Percentiles rank a stretch among this genome's conserved stretches.
Evolutionary conservation across 2,888 invertebrate species (phyloP).

Genomic region (Caenorhabditis uteleia): DNA sequence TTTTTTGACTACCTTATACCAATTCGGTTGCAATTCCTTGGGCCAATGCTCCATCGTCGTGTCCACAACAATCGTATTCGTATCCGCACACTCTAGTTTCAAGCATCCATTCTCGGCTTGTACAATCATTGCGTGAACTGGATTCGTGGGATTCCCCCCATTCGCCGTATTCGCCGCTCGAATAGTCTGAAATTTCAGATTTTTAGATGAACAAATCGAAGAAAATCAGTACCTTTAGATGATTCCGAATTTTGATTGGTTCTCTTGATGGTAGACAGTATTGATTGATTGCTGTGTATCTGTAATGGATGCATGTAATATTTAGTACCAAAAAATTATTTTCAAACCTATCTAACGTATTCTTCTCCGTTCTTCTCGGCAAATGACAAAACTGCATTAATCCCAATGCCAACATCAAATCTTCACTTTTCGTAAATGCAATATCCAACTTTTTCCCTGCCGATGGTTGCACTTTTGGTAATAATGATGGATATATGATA

Average conservation of each 20-base stretch:
- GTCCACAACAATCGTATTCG: neutral
- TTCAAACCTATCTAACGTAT: neutral
- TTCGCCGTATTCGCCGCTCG: constrained; percentile 1
- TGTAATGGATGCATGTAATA: neutral
- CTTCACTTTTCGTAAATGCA: constrained; percentile 12
- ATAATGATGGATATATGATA: constrained; percentile 19
- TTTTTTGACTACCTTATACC: constrained; percentile 9
- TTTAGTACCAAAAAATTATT: too few species aligned
- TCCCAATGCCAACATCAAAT: constrained; percentile 21
- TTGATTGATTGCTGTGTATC: constrained; percentile 19
- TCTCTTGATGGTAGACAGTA: constrained; percentile 21
- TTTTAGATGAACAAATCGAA: neutral
- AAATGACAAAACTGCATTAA: constrained; percentile 28
- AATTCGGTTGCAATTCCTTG: constrained; percentile 10
- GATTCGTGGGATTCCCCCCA: too few species aligned
- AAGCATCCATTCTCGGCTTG: constrained; percentile 28
- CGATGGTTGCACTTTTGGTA: constrained; percentile 13
- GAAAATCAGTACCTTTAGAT: constrained; percentile 13
- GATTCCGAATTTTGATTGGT: constrained; percentile 12
- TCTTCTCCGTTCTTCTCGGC: constrained; percentile 14
- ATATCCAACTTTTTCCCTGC: neutral
- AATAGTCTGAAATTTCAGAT: constrained; percentile 6
- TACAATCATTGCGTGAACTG: too few species aligned
- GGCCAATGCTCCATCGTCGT: constrained; percentile 20
- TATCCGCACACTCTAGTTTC: constrained; percentile 2